Percentiles rank a stretch among this genome's conserved stretches.
phyloP scores from a whole-genome alignment of 2,888 invertebrate species.

The Drosophila silvestris region DNA sequence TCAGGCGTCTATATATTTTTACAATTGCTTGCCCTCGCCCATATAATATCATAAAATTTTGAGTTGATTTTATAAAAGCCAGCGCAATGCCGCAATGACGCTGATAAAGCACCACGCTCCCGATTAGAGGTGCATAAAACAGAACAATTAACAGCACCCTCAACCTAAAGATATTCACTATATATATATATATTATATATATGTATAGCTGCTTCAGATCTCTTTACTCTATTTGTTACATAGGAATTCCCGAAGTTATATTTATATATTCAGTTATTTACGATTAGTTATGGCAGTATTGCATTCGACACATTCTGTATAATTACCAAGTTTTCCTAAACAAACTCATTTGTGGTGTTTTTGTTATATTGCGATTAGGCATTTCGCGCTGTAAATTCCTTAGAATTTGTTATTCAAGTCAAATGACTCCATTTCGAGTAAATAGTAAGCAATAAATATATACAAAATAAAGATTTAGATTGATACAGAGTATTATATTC shows the following conservation, averaged over 20 bases:
- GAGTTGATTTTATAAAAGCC: conserved; percentile 64
- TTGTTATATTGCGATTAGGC: background rate
- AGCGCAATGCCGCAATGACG: conserved; percentile 10
- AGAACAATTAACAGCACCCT: conserved; percentile 30
- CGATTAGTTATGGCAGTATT: background rate
- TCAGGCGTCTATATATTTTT: conserved; percentile 50
- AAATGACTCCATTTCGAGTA: background rate
- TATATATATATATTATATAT: background rate
- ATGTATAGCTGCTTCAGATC: background rate
- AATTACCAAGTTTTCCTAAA: conserved; percentile 1
- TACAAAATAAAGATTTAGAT: background rate
- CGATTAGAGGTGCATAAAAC: conserved; percentile 35
- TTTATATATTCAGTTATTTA: background rate
- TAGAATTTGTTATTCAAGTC: background rate
- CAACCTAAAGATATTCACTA: conserved; percentile 4
- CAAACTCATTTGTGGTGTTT: conserved; percentile 6
- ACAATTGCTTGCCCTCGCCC: conserved; percentile 38
- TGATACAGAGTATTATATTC: background rate
- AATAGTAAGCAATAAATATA: background rate
- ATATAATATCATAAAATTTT: conserved; percentile 59
- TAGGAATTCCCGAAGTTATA: conserved; percentile 12
- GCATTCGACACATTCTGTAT: background rate
- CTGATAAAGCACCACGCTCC: conserved; percentile 56
- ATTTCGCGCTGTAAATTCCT: background rate
- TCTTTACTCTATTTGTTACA: background rate